Evolutionary conservation across 1,140 invertebrate species (phyloP), one percentile per base, ranked within the genome.

Genomic region (Carcinoscorpius rotundicauda): DNA sequence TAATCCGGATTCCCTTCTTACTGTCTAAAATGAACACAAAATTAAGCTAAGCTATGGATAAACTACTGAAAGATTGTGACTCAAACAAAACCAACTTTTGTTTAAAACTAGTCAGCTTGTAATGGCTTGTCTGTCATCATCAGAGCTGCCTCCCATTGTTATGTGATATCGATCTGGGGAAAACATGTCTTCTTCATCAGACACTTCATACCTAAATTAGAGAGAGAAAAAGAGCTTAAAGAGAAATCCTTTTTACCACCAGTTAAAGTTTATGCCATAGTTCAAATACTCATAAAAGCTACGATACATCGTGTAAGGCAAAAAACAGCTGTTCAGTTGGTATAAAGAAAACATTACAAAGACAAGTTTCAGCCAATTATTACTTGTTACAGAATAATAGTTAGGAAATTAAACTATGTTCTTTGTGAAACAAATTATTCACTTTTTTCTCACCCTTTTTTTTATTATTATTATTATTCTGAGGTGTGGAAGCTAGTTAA

Each of bases 151-250:
- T 53, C 60, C 6, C 58, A 61, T 66, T 52, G 64, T 53, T 6
- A 68, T 59, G 51, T 51, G 51, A 58, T 68, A 68, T 5, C 64
- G 61, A 6, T 66, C 63, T 62, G 67, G 64, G 58, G 64, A 52
- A 58, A 68, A 65, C 0, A 68, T 52, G 60, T 68, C 67, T 58
- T 68, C 67, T 53, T 68, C 67, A 58, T 68, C 67, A 29, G 67
- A 68, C 29, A 68, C 64, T 64, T 68, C 67, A 61, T 68, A 68
- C 67, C 67, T 65, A 58, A 53, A 53, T 52, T 4, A 53, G 11
- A 59, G 8, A 59, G 6, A 49, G 48, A 49, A 59, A 59, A 59
- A 59, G 6, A 59, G 10, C 3, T 59, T 59, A 29, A 11, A 59
- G 48, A 59, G 6, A n/a, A 29, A 8, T 11, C 48, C 48, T 59